phyloP scores from a whole-genome alignment of 2,888 invertebrate species.

The Troides aeacus region DNA sequence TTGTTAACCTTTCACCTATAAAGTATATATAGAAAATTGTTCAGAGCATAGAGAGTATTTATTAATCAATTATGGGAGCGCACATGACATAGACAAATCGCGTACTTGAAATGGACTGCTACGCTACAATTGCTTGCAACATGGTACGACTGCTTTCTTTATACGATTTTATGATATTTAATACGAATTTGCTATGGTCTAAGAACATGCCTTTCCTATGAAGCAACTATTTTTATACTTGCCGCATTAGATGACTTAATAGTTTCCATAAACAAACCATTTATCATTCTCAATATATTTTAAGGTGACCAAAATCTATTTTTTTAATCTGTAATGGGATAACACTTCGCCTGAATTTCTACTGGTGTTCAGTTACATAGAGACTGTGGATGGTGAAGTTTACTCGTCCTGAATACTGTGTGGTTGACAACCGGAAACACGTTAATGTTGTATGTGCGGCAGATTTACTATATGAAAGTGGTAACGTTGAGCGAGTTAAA shows the following conservation, averaged over 20 bases:
- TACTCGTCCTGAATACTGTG: too few relatives aligned
- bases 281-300: neutral
- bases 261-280: slow-evolving; percentile 2
- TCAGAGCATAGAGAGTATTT: slow-evolving; percentile 13
- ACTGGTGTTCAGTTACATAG: too few relatives aligned
- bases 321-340: too few relatives aligned
- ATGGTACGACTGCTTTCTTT: slow-evolving; percentile 52
- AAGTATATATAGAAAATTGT: slow-evolving; percentile 7
- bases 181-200: slow-evolving; percentile 45
- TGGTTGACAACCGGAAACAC: too few relatives aligned
- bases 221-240: slow-evolving; percentile 51
- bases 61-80: slow-evolving; percentile 33
- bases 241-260: slow-evolving; percentile 33
- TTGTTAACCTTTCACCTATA: slow-evolving; percentile 17
- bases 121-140: slow-evolving; percentile 58
- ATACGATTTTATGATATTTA: slow-evolving; percentile 45
- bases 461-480: too few relatives aligned
- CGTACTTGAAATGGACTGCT: slow-evolving; percentile 44
- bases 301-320: neutral
- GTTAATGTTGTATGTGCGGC: too few relatives aligned
- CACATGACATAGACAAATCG: slow-evolving; percentile 37
- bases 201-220: slow-evolving; percentile 42
- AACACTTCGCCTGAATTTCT: too few relatives aligned
- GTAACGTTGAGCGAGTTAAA: too few relatives aligned
- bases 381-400: too few relatives aligned